Evolutionary conservation across 1,140 invertebrate genomes (phyloP).

Genomic region (Planococcus citri): DNA sequence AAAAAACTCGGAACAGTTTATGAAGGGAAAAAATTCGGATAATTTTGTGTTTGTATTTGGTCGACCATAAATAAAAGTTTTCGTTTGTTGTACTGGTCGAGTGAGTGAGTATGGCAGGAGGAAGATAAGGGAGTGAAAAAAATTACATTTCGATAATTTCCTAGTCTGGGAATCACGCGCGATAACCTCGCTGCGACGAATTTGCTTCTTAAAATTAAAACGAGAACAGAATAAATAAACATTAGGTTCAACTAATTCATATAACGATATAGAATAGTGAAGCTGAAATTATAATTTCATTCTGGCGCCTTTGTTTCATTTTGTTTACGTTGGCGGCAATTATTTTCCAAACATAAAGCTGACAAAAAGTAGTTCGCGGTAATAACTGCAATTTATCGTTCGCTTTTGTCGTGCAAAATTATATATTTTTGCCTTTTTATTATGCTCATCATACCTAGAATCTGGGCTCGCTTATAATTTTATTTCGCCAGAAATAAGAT

Average conservation of each 20-base stretch:
- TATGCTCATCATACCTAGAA: conserved; percentile 9
- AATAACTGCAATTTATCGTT: conserved; percentile 19
- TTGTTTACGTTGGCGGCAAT: conserved; percentile 16
- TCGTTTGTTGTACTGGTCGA: too few relatives aligned
- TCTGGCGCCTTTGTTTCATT: conserved; percentile 18
- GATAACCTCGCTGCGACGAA: neutral
- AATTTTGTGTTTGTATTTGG: too few relatives aligned
- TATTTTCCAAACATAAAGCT: conserved; percentile 18
- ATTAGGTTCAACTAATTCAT: conserved; percentile 15
- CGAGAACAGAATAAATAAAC: conserved; percentile 18
- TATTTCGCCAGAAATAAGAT: conserved; percentile 13
- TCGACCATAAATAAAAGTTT: too few relatives aligned
- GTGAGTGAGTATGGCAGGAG: too few relatives aligned
- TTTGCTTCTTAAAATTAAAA: conserved; percentile 11
- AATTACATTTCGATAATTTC: neutral
- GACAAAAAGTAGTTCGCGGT: conserved; percentile 10
- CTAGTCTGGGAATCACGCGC: neutral
- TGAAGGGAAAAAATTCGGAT: too few relatives aligned
- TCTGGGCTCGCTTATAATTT: conserved; percentile 11
- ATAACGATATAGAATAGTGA: conserved; percentile 11
- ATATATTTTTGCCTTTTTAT: conserved; percentile 16
- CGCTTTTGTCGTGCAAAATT: conserved; percentile 13
- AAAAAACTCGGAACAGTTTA: too few relatives aligned
- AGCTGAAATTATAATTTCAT: conserved; percentile 17
- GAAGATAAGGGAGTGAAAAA: too few relatives aligned